Evolutionary conservation across 1,140 invertebrate genomes (phyloP).

Genomic region (Drosophila nigrodunni): DNA sequence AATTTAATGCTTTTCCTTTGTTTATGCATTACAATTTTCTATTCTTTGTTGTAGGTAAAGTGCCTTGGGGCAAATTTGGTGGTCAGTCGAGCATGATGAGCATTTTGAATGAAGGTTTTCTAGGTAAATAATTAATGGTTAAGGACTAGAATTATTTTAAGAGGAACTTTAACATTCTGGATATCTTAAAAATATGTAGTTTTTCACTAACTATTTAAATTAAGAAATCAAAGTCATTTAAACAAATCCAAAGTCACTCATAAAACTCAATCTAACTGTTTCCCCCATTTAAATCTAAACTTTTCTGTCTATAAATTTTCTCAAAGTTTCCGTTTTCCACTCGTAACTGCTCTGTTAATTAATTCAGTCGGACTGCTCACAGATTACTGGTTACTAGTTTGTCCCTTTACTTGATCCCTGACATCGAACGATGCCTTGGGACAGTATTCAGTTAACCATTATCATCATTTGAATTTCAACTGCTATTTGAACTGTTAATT

Average conservation of each 20-base stretch:
- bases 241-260: too few relatives aligned
- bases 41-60: not conserved
- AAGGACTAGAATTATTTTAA: too few relatives aligned
- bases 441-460: constrained; percentile 16
- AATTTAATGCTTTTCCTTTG: constrained; percentile 1
- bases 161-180: too few relatives aligned
- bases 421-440: not conserved
- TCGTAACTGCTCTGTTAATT: constrained; percentile 1
- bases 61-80: not conserved
- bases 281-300: too few relatives aligned
- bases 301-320: not conserved
- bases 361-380: not conserved
- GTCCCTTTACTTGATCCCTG: constrained; percentile 22
- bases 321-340: not conserved
- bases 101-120: not conserved
- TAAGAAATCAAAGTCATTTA: too few relatives aligned
- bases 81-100: not conserved
- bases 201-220: too few relatives aligned
- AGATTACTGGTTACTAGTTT: not conserved
- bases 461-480: constrained; percentile 36
- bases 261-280: too few relatives aligned
- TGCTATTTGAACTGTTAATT: constrained; percentile 47
- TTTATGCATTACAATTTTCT: not conserved
- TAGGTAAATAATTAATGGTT: too few relatives aligned
- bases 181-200: too few relatives aligned